Percentiles rank a stretch among this genome's conserved stretches.
Evolutionary conservation across 2,888 invertebrate genomes (phyloP).

Genomic region (Marasmarcha lunaedactyla): DNA sequence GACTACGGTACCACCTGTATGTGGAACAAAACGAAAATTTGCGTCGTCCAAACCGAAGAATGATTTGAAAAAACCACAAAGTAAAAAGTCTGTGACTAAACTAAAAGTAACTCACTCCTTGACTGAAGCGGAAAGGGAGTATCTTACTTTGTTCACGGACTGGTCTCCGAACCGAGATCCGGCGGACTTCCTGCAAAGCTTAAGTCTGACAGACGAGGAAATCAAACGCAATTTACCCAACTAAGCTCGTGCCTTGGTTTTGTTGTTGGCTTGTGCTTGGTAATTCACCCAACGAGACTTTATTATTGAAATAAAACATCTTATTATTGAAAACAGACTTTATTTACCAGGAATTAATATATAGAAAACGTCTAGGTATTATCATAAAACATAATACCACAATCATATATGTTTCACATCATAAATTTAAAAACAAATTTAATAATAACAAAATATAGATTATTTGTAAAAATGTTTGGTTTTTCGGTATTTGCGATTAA

Average conservation of each 20-base stretch:
- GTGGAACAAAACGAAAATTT: no score
- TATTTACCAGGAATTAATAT: slow-evolving; percentile 54
- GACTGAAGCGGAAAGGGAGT: slow-evolving; percentile 42
- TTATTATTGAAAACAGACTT: slow-evolving; percentile 51
- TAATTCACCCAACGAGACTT: not conserved
- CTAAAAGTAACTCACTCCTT: not conserved
- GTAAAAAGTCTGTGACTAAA: no score
- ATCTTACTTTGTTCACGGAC: slow-evolving; percentile 48
- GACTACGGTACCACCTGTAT: no score
- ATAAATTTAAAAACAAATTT: slow-evolving; percentile 38
- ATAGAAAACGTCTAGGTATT: slow-evolving; percentile 41
- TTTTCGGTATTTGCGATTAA: slow-evolving; percentile 61
- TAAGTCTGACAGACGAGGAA: slow-evolving; percentile 6
- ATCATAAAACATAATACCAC: slow-evolving; percentile 51
- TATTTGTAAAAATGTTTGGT: slow-evolving; percentile 64
- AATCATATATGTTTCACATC: slow-evolving; percentile 35
- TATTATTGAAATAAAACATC: slow-evolving; percentile 17
- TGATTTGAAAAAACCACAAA: no score
- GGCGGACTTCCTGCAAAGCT: slow-evolving; percentile 28
- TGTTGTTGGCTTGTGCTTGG: not conserved
- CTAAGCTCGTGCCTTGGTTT: no score
- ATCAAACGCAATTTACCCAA: no score
- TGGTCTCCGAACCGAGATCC: slow-evolving; percentile 48
- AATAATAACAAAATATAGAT: slow-evolving; percentile 58
- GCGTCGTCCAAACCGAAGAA: no score